Percentiles rank a stretch among this genome's conserved stretches.
phyloP scores from a whole-genome alignment of 2,888 invertebrate species.

The Aricia artaxerxes region DNA sequence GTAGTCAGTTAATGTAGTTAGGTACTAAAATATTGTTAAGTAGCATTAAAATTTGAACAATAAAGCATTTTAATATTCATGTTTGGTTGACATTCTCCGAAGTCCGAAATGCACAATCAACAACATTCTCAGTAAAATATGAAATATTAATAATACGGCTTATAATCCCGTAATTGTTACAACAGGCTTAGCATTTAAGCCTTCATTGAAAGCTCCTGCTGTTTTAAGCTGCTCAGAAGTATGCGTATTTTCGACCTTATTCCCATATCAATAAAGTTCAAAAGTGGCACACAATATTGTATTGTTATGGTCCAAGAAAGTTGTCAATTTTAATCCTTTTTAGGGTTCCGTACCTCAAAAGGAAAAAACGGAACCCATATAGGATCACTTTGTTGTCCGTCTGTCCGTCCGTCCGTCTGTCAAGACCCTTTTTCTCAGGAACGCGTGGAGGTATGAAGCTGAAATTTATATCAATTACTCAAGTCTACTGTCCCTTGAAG shows the following conservation, averaged over 20 bases:
- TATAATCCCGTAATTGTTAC: slow-evolving; percentile 3
- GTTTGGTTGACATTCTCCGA: background rate
- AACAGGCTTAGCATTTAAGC: background rate
- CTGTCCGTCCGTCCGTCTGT: no score
- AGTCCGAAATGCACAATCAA: background rate
- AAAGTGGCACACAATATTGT: background rate
- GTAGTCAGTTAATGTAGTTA: no score
- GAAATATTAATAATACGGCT: slow-evolving; percentile 3
- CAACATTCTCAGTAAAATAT: slow-evolving; percentile 5
- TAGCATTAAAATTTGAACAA: no score
- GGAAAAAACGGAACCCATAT: no score
- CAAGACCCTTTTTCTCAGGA: no score
- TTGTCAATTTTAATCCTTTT: background rate
- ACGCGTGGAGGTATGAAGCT: no score
- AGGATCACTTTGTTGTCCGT: no score
- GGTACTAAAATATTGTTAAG: no score
- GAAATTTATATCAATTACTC: no score
- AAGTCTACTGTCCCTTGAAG: no score
- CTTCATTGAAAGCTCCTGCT: background rate
- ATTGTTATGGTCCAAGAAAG: background rate
- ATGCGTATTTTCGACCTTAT: background rate
- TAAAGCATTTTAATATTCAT: no score
- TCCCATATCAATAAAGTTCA: background rate
- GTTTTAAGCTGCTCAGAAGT: background rate
- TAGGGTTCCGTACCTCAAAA: no score